Conservation (phyloP, 2,113 vertebrate genomes). For the Propithecus coquereli region DNA sequence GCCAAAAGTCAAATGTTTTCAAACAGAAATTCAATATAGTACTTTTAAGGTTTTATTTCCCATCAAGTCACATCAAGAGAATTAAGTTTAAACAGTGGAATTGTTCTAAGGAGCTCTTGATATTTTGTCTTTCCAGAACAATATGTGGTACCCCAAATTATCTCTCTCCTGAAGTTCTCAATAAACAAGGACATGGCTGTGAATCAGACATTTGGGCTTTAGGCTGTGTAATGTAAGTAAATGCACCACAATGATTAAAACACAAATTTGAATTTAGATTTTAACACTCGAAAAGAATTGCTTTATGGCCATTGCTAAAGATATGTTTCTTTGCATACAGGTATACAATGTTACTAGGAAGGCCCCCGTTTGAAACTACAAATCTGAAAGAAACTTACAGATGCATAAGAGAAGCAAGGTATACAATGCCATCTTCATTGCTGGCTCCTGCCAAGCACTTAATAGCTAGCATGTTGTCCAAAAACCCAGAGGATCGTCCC, state of each 20-base stretch:
- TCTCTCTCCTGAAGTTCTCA: slow-evolving; percentile 98
- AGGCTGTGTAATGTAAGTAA: slow-evolving; percentile 98
- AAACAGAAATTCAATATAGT: background rate
- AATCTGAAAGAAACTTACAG: slow-evolving; percentile 98
- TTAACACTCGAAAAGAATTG: background rate
- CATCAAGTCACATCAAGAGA: background rate
- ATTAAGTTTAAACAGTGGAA: background rate
- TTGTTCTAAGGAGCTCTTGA: background rate
- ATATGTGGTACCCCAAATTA: slow-evolving; percentile 99
- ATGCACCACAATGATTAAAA: background rate
- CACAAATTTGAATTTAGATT: background rate
- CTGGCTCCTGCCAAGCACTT: slow-evolving; percentile 92
- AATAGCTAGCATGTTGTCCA: slow-evolving; percentile 93
- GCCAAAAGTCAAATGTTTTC: background rate
- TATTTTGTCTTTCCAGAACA: slow-evolving; percentile 86
- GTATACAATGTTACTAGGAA: slow-evolving; percentile 97
- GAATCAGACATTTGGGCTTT: slow-evolving; percentile 99
- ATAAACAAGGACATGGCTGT: slow-evolving; percentile 98
- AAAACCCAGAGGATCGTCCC: slow-evolving; percentile 93
- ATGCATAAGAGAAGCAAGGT: slow-evolving; percentile 96
- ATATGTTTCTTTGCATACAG: slow-evolving; percentile 73
- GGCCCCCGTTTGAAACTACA: slow-evolving; percentile 97
- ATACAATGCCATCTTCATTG: slow-evolving; percentile 92
- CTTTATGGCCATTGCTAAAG: background rate
- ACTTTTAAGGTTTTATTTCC: background rate